A percentile compares a stretch with the other conserved stretches of the same genome.
These are phyloP conservation scores for Kuschelorhynchus macadamiae DNA, from an alignment of 2,888 invertebrate genomes.

Conservation along the genomic window DNA sequence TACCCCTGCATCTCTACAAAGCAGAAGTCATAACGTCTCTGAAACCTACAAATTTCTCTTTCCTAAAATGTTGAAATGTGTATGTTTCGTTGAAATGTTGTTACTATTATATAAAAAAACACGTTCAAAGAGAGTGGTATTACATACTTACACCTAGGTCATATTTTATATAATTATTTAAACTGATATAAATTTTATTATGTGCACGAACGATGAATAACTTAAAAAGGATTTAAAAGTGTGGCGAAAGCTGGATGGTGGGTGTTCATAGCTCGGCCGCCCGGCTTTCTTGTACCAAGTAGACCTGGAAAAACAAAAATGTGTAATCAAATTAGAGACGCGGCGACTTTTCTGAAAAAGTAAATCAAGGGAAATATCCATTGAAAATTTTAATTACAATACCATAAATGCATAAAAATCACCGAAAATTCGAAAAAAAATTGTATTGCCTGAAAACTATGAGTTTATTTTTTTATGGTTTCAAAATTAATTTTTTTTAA, in stretches of 20 bases:
- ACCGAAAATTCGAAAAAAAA: too few species aligned
- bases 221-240: constrained; percentile 54
- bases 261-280: constrained; percentile 54
- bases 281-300: constrained; percentile 89
- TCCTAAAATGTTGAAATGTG: constrained; percentile 56
- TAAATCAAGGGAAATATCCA: too few species aligned
- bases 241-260: constrained; percentile 39
- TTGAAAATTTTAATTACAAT: too few species aligned
- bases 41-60: constrained; percentile 62
- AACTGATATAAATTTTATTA: constrained; percentile 57
- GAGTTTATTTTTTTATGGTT: not conserved
- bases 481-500: not conserved
- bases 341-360: too few species aligned
- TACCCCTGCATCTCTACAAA: constrained; percentile 58
- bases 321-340: not conserved
- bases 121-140: constrained; percentile 61
- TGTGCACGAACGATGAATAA: constrained; percentile 65
- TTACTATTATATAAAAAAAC: constrained; percentile 46
- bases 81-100: constrained; percentile 58
- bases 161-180: constrained; percentile 49
- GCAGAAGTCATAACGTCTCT: constrained; percentile 55
- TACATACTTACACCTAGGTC: constrained; percentile 52
- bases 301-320: constrained; percentile 70
- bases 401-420: too few species aligned
- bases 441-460: too few species aligned